Conservation (phyloP, 1,140 invertebrate genomes). For the Lutraria rhynchaena region DNA sequence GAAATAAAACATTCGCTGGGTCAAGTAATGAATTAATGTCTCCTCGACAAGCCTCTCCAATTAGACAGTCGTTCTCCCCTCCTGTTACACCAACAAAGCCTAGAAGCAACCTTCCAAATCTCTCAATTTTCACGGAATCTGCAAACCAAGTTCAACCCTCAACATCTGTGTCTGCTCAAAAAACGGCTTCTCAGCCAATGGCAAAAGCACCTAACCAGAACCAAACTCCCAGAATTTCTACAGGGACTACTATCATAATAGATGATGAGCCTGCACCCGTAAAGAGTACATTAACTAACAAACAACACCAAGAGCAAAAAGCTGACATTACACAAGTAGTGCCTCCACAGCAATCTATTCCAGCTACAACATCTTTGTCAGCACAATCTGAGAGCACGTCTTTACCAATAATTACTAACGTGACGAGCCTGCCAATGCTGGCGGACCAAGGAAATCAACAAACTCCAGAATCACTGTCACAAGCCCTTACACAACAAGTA, state of each 20-base stretch:
- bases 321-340: not conserved
- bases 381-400: too few species aligned
- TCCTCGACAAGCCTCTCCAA: too few species aligned
- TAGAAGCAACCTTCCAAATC: not conserved
- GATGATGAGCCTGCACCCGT: constrained; percentile 16
- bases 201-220: too few species aligned
- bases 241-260: constrained; percentile 32
- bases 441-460: not conserved
- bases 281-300: not conserved
- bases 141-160: too few species aligned
- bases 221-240: not conserved
- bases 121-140: not conserved
- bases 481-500: not conserved
- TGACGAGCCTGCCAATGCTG: too few species aligned
- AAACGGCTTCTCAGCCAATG: too few species aligned
- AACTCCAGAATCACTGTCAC: not conserved
- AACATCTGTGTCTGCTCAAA: too few species aligned
- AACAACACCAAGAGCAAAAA: not conserved
- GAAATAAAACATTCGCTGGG: too few species aligned
- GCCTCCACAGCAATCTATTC: not conserved
- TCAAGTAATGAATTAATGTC: too few species aligned
- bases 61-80: not conserved
- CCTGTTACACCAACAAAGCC: not conserved
- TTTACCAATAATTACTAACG: too few species aligned
- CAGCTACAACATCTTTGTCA: too few species aligned